A percentile compares a stretch with the other conserved stretches of the same genome.
phyloP scores from a whole-genome alignment of 2,113 vertebrate species.

The Athene cunicularia region DNA sequence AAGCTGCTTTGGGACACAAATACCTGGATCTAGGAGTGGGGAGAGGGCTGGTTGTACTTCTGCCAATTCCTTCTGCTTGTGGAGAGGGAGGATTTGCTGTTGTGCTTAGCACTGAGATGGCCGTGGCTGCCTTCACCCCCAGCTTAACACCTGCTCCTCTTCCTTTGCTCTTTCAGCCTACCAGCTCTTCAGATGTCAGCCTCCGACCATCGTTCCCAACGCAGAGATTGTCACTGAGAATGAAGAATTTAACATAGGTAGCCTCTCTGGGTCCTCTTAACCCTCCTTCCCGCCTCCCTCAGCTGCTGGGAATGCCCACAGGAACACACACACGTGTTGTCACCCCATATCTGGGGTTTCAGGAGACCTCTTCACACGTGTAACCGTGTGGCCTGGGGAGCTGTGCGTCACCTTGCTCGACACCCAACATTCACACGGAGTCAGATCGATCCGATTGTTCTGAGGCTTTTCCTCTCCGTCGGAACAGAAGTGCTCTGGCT shows the following conservation, averaged over 20 bases:
- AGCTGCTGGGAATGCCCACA: background rate
- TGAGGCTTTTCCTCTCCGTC: background rate
- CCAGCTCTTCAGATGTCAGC: constrained; percentile 90
- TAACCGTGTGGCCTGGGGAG: accelerated
- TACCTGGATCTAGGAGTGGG: background rate
- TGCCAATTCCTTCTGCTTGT: background rate
- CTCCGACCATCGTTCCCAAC: constrained; percentile 90
- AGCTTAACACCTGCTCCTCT: background rate
- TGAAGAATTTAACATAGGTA: constrained; percentile 96
- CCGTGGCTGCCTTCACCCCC: background rate
- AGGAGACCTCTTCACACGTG: accelerated
- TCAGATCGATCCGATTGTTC: accelerated
- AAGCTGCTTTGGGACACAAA: background rate
- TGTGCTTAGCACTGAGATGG: background rate
- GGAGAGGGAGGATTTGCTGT: background rate
- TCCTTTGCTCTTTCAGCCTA: constrained; percentile 80
- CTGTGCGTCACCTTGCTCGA: accelerated
- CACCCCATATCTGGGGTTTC: accelerated
- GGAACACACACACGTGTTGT: accelerated
- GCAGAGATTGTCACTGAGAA: constrained; percentile 94
- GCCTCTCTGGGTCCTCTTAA: background rate
- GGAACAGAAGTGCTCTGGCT: background rate
- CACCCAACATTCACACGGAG: accelerated
- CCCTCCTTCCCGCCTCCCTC: background rate
- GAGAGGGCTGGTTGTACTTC: background rate